A percentile compares a stretch with the other conserved stretches of the same genome.
These are phyloP conservation scores for Drosophila paramelanica DNA, from an alignment of 2,888 invertebrate genomes.

Conservation along the genomic window DNA sequence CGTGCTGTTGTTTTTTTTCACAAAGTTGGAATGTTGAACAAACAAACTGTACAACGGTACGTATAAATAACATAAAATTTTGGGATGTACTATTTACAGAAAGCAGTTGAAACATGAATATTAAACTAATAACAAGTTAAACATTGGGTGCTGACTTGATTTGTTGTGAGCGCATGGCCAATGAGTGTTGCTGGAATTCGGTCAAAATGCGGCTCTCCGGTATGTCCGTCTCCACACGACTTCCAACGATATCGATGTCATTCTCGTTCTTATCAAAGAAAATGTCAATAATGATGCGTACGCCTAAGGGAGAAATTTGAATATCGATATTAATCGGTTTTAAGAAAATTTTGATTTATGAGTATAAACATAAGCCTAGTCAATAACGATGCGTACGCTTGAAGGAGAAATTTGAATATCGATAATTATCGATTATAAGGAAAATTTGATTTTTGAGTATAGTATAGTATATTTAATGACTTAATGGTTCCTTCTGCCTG, in stretches of 20 bases:
- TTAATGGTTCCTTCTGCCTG: too few species aligned
- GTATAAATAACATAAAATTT: slow-evolving; percentile 59
- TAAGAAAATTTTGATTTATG: too few species aligned
- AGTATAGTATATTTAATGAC: too few species aligned
- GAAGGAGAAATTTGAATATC: background rate
- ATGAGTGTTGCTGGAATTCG: slow-evolving; percentile 80
- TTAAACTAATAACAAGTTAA: slow-evolving; percentile 35
- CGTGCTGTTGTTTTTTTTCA: slow-evolving; percentile 20
- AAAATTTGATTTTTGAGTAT: too few species aligned
- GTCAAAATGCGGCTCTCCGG: slow-evolving; percentile 82
- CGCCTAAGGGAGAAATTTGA: slow-evolving; percentile 61
- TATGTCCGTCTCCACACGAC: slow-evolving; percentile 83
- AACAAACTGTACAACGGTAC: slow-evolving; percentile 31
- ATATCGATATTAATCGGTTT: too few species aligned
- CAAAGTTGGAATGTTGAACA: slow-evolving; percentile 17
- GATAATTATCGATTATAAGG: too few species aligned
- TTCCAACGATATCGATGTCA: slow-evolving; percentile 78
- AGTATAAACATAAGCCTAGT: slow-evolving; percentile 26
- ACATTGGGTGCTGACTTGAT: slow-evolving; percentile 21
- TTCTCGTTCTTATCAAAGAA: slow-evolving; percentile 76
- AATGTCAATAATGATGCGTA: slow-evolving; percentile 83
- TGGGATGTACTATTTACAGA: slow-evolving; percentile 35
- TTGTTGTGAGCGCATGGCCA: slow-evolving; percentile 37
- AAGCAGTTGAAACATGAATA: slow-evolving; percentile 7
- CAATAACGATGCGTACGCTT: slow-evolving; percentile 84